Evolutionary conservation across 2,113 vertebrate species (phyloP), one percentile per base, ranked within the genome.

Genomic region (Caranx ignobilis): DNA sequence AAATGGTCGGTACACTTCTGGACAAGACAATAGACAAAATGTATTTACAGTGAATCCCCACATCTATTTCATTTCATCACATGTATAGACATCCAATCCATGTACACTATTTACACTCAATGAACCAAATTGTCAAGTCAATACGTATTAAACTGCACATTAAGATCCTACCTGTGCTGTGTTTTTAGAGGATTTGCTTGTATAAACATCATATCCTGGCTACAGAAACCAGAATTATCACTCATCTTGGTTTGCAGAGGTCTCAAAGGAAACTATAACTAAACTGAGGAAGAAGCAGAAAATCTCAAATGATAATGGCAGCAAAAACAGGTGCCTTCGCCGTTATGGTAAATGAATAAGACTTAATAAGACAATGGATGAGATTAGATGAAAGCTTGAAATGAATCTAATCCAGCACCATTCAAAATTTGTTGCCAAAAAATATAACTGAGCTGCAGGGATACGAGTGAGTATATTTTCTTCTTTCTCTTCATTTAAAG

Each of bases 91-190:
- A 83, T 84, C 74, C 70, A 88, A 37, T 61, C 55, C 67, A 78
- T 83, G 62, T 80, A 80, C 81, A 80, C 10, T 85, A 91, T 89
- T 88, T 91, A 90, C 84, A 92, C 39, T 34, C 34, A 10, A 35
- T 60, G 50, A 50, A 63, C 9, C 11, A 54, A 52, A 66, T 16
- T 19, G 7, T 50, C 26, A 75, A 47, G 59, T 15, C 35, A 39
- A 50, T 34, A 32, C 67, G 57, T 76, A 59, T 77, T 75, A 16
- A 73, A 54, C 70, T 47, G 55, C 67, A 81, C 71, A 60, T 47
- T 39, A 47, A 71, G 47, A 71, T 78, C 41, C 34, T 57, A 19
- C 55, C 32, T 52, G 26, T 50, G 21, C 60, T 16, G 12, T 2
- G 70, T 26, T 81, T 43, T 65, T 34, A 26, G 57, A 71, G 11